Evolutionary conservation across 2,113 vertebrate species (phyloP).

Genomic region (Urocolius indicus): DNA sequence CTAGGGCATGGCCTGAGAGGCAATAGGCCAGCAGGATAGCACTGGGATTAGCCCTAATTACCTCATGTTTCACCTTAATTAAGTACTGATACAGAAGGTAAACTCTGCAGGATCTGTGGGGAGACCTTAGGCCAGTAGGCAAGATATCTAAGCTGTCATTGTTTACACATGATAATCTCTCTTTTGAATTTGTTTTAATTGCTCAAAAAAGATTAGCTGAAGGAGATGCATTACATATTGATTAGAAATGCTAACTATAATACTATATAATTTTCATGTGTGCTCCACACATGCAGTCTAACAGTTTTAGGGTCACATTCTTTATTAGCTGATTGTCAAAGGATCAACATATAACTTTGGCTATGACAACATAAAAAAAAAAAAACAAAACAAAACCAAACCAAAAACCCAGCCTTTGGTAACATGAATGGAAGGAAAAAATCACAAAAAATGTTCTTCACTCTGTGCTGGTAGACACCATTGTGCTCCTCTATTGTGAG

Average conservation of each 20-base stretch:
- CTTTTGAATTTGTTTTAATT: conserved; percentile 79
- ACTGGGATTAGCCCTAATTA: conserved; percentile 83
- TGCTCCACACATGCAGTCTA: not conserved
- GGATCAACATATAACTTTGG: conserved; percentile 30
- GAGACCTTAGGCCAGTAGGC: conserved; percentile 74
- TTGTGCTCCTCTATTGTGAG: conserved; percentile 32
- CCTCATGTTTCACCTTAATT: conserved; percentile 87
- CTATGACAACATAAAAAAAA: not conserved
- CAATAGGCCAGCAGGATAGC: conserved; percentile 77
- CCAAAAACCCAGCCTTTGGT: not conserved
- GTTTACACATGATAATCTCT: conserved; percentile 81
- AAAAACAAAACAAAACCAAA: not conserved
- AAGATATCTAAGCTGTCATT: conserved; percentile 74
- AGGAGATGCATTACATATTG: conserved; percentile 41
- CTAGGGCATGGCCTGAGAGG: conserved; percentile 70
- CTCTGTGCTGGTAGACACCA: not conserved
- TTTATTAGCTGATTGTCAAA: not conserved
- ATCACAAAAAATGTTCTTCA: not conserved
- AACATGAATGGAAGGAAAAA: conserved; percentile 5
- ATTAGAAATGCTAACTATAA: conserved; percentile 62
- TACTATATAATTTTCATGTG: not conserved
- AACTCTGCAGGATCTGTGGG: conserved; percentile 75
- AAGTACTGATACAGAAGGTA: conserved; percentile 83
- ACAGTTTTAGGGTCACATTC: not conserved
- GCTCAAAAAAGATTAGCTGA: conserved; percentile 76